These are phyloP conservation scores for Morone chrysops DNA, from an alignment of 2,113 vertebrate genomes.

Conservation along the genomic window DNA sequence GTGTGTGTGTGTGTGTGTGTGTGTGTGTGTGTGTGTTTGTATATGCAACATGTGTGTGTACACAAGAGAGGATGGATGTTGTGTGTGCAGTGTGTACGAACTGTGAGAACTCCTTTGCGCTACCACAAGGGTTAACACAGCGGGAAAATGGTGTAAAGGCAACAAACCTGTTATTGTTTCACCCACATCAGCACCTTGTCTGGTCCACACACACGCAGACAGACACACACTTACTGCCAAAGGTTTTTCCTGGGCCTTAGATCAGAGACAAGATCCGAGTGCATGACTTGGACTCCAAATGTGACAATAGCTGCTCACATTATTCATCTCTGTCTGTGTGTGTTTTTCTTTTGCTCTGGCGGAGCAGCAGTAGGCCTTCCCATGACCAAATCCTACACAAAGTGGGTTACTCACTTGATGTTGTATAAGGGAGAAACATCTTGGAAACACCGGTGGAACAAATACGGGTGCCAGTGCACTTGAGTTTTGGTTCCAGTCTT, in stretches of 20 bases:
- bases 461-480: slow-evolving; percentile 35
- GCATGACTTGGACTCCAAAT: slow-evolving; percentile 54
- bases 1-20: slow-evolving; percentile 9
- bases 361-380: slow-evolving; percentile 52
- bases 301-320: slow-evolving; percentile 57
- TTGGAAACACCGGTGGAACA: slow-evolving; percentile 56
- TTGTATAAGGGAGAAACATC: slow-evolving; percentile 33
- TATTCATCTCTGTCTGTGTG: slow-evolving; percentile 30
- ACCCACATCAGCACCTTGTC: slow-evolving; percentile 73
- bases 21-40: slow-evolving; percentile 27
- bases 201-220: slow-evolving; percentile 11
- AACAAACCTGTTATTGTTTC: slow-evolving; percentile 81
- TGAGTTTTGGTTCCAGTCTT: slow-evolving; percentile 30
- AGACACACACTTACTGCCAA: slow-evolving; percentile 36
- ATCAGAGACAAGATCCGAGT: slow-evolving; percentile 43
- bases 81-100: slow-evolving; percentile 22
- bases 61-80: background rate
- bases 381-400: slow-evolving; percentile 64
- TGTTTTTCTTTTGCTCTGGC: slow-evolving; percentile 34
- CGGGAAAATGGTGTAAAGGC: slow-evolving; percentile 40
- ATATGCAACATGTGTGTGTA: slow-evolving; percentile 17
- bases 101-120: slow-evolving; percentile 49
- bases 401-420: slow-evolving; percentile 46
- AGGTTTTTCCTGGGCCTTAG: slow-evolving; percentile 35
- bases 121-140: background rate